Conservation (phyloP, 2,888 invertebrate species). For the Drosophila picticornis region DNA sequence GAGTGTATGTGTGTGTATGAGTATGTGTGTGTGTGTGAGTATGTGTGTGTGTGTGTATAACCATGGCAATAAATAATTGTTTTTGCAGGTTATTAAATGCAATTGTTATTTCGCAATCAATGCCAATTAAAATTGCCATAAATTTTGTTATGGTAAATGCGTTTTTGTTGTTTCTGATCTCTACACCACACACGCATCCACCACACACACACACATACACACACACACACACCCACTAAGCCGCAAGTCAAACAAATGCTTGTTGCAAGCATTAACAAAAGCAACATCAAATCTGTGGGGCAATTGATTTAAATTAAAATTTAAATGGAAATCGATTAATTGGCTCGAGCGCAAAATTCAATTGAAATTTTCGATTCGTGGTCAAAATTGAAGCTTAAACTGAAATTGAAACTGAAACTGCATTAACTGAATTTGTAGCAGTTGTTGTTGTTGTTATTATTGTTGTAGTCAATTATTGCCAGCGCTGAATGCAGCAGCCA, state of each 20-base stretch:
- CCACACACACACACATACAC: constrained; percentile 7
- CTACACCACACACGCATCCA: constrained; percentile 14
- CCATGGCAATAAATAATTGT: constrained; percentile 11
- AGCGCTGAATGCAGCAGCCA: constrained; percentile 19
- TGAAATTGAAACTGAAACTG: constrained; percentile 61
- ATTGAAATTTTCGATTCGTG: constrained; percentile 57
- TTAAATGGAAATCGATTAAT: constrained; percentile 71
- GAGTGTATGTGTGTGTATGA: not conserved
- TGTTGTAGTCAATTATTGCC: constrained; percentile 55
- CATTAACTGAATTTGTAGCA: constrained; percentile 49
- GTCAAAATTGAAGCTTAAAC: constrained; percentile 31
- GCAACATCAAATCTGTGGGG: constrained; percentile 37
- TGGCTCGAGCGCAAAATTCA: constrained; percentile 56
- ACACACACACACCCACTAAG: constrained; percentile 5
- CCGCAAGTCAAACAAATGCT: constrained; percentile 61
- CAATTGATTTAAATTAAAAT: constrained; percentile 74
- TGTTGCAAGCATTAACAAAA: constrained; percentile 43
- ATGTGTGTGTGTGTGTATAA: constrained; percentile 3
- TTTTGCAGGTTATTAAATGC: constrained; percentile 52
- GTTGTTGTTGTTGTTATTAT: constrained; percentile 20
- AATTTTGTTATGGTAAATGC: constrained; percentile 62
- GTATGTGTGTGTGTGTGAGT: constrained; percentile 2
- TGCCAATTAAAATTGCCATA: constrained; percentile 69
- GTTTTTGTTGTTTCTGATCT: constrained; percentile 60
- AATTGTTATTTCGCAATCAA: constrained; percentile 73